Base-by-base conservation (phyloP, 2,113 vertebrate species). In the Aramus guarauna region DNA sequence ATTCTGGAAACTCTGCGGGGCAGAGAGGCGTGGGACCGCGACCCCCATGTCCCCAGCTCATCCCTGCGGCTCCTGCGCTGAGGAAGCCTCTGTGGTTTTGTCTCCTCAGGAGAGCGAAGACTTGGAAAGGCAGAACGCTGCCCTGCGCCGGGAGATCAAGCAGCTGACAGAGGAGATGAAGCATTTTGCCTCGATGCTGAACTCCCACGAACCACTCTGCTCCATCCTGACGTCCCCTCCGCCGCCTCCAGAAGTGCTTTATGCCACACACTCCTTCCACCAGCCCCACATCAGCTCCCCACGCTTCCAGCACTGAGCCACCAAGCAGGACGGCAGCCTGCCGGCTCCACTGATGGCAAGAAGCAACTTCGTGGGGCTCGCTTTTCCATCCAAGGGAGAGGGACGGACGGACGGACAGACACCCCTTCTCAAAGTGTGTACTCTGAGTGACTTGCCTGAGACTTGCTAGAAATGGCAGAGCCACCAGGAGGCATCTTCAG, bases 141-240 rank as follows among this genome's bases (percentile, higher is more conserved):
- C 99, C 21, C 98, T 99, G 88, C 99, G 99, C 93, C 98, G 99
- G 92, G 99, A 99, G 96, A 99, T 99, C 97, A 99, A 99, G 96
- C 98, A 98, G 94, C 98, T 99, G 96, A 99, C 98, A 0, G 99
- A 99, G 85, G 99, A 99, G 96, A 98, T 99, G 97, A 99, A 99
- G 94, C 99, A 99, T 68, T 99, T 99, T 53, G 97, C 98, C 1
- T 98, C 99, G 0, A 97, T 99, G 96, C 98, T 99, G 98, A 99
- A 95, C 97, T 99, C 98, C 96, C 99, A 99, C 0, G 99, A 99
- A 89, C 98, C 99, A 0, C 96, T 99, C 92, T 99, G 99, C 97
- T 98, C 98, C 1, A 97, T 98, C 84, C 97, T 99, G 95, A 95
- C 98, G 5, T 89, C 98, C 39, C 90, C 98, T 20, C 96, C 98